Base-by-base conservation (phyloP, 2,888 invertebrate genomes). In the Dimorphilus gyrociliatus region DNA sequence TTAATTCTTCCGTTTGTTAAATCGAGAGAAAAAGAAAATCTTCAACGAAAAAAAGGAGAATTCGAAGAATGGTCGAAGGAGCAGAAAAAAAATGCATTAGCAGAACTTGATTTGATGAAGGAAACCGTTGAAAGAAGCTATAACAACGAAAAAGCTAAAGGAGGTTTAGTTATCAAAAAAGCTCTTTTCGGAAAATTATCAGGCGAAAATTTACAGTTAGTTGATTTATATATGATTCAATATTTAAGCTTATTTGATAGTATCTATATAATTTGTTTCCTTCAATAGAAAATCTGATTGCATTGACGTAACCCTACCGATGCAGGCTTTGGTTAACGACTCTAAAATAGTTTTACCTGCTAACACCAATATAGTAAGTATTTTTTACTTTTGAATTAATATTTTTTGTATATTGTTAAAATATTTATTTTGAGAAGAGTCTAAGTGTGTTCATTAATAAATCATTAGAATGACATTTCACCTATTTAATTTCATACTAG, bases 281-380 rank as follows among this genome's bases (percentile, higher is more conserved):
- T n/a, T 10, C 8, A 8, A 10, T n/a, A 25, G 25, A 10, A 47
- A 43, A 12, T 35, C 35, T 13, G 44, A 51, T 15, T 53, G 50
- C 39, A 75, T 86, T 37, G 88, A 92, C 60, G 92, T 92, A 12
- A 86, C 84, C n/a, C 72, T 88, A 47, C 86, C 88, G 1, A 54
- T 94, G 16, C 94, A 94, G 63, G 86, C 88, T 55, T 72, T 90
- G 46, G 81, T 88, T 31, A 81, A 79, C 55, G 81, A 88, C 57
- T 81, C 88, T n/a, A 75, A 76, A 54, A 69, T 94, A 30, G 72
- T 78, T 38, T 68, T 92, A 27, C 76, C 84, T 38, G 78, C 79
- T 44, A 73, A 78, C 30, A 46, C 45, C 17, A 75, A 79, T 32
- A 88, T 90, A 75, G 86, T 86, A 63, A 39, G 42, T 39, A 41